Conservation (phyloP, 2,888 invertebrate genomes). For the Ochropleura leucogaster region DNA sequence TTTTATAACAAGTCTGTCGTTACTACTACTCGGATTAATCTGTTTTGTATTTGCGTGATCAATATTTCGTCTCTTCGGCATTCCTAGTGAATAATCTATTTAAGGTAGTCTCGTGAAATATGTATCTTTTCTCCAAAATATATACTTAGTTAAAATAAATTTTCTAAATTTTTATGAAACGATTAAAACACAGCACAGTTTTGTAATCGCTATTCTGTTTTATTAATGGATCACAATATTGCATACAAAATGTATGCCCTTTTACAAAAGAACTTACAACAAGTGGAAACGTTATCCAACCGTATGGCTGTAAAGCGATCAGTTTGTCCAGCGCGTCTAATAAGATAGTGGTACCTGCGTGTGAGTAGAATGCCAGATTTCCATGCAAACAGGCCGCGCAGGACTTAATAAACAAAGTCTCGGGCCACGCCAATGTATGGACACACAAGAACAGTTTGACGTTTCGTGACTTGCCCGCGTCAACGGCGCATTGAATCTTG, state of each 20-base stretch:
- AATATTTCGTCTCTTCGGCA: not conserved
- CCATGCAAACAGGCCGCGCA: slow-evolving; percentile 35
- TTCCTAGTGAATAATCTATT: slow-evolving; percentile 1
- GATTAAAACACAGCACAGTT: slow-evolving; percentile 8
- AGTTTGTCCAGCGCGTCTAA: slow-evolving; percentile 36
- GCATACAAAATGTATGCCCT: no score
- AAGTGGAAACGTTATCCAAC: slow-evolving; percentile 27
- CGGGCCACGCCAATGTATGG: slow-evolving; percentile 51
- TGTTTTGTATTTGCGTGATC: slow-evolving; percentile 2
- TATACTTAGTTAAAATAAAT: slow-evolving; percentile 7
- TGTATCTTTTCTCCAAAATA: not conserved
- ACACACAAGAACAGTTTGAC: slow-evolving; percentile 71
- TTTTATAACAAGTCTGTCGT: slow-evolving; percentile 4
- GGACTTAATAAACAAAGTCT: slow-evolving; percentile 41
- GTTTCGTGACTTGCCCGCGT: slow-evolving; percentile 82
- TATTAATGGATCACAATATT: slow-evolving; percentile 19
- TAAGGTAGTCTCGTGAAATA: slow-evolving; percentile 1
- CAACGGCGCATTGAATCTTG: slow-evolving; percentile 82
- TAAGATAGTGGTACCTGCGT: slow-evolving; percentile 32
- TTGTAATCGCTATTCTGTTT: slow-evolving; percentile 29
- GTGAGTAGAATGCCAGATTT: slow-evolving; percentile 44
- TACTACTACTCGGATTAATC: not conserved
- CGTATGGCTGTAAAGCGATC: slow-evolving; percentile 42
- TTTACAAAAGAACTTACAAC: slow-evolving; percentile 13
- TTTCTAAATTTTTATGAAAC: slow-evolving; percentile 1